phyloP scores from a whole-genome alignment of 2,888 invertebrate species.

The Epistrophella euchroma region DNA sequence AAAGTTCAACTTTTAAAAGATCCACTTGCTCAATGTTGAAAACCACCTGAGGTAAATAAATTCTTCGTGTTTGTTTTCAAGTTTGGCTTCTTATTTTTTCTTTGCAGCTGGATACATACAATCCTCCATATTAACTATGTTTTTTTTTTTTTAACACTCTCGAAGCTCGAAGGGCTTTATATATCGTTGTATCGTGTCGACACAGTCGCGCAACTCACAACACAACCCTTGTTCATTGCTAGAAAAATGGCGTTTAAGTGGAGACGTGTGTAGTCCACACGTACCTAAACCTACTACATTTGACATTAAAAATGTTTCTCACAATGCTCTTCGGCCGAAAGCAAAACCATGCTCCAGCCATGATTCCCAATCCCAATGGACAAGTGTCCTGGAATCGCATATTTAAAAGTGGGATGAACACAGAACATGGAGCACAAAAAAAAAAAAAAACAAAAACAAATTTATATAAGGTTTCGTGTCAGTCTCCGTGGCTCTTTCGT shows the following conservation, averaged over 20 bases:
- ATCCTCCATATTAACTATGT: slow-evolving; percentile 11
- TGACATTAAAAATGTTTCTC: slow-evolving; percentile 64
- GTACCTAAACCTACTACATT: slow-evolving; percentile 30
- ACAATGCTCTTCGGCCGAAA: slow-evolving; percentile 59
- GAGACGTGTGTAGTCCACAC: slow-evolving; percentile 68
- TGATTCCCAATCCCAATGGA: slow-evolving; percentile 70
- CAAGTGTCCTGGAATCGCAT: slow-evolving; percentile 63
- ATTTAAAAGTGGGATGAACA: slow-evolving; percentile 61
- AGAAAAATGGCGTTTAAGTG: slow-evolving; percentile 66
- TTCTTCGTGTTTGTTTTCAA: slow-evolving; percentile 22
- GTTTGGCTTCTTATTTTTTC: slow-evolving; percentile 7
- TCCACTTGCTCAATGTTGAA: slow-evolving; percentile 21
- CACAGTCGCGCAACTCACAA: slow-evolving; percentile 8
- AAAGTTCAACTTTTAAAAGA: slow-evolving; percentile 23
- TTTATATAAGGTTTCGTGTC: slow-evolving; percentile 60
- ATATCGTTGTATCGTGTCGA: slow-evolving; percentile 3
- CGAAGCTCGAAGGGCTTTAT: slow-evolving; percentile 38
- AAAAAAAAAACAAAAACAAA: not conserved
- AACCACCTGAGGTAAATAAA: slow-evolving; percentile 69
- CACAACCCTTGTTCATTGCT: slow-evolving; percentile 40
- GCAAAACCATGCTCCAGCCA: slow-evolving; percentile 63
- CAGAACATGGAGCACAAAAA: slow-evolving; percentile 7
- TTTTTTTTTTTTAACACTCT: slow-evolving; percentile 23
- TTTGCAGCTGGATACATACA: not conserved
- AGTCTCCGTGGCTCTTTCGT: slow-evolving; percentile 65